Evolutionary conservation across 2,888 invertebrate species (phyloP).

Genomic region (Drosophila pullipes): DNA sequence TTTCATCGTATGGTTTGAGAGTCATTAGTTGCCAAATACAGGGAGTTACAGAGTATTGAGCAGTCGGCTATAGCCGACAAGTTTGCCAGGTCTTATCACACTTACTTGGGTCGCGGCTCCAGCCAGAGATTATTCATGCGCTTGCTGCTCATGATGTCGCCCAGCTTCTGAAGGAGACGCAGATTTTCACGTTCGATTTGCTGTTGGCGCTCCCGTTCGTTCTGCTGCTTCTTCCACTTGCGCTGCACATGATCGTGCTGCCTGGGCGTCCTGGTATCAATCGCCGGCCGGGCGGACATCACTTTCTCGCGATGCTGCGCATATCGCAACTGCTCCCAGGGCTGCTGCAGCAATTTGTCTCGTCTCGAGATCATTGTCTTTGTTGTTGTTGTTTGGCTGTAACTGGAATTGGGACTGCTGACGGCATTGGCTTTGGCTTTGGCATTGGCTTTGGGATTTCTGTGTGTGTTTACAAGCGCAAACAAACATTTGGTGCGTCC

Average conservation of each 20-base stretch:
- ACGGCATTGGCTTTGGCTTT: conserved; percentile 6
- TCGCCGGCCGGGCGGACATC: conserved; percentile 88
- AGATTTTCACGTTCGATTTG: conserved; percentile 90
- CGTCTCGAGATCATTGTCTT: conserved; percentile 89
- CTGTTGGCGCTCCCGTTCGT: conserved; percentile 88
- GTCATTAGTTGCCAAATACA: background rate
- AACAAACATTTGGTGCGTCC: conserved; percentile 68
- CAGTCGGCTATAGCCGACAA: background rate
- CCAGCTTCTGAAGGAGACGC: conserved; percentile 89
- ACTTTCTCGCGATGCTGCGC: conserved; percentile 90
- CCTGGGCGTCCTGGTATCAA: conserved; percentile 89
- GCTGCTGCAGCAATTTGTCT: conserved; percentile 89
- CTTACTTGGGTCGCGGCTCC: conserved; percentile 87
- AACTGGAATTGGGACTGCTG: conserved; percentile 23
- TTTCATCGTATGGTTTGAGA: background rate
- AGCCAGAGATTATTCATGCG: conserved; percentile 90
- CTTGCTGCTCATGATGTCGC: conserved; percentile 88
- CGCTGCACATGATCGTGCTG: conserved; percentile 88
- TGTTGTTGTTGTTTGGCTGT: conserved; percentile 9
- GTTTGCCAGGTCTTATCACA: background rate
- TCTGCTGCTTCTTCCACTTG: conserved; percentile 90
- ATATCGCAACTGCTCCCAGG: conserved; percentile 90
- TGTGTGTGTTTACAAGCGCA: conserved; percentile 64
- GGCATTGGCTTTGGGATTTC: conserved; percentile 5
- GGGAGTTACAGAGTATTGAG: background rate